These are phyloP conservation scores for Choloepus hoffmanni DNA, from an alignment of 2,113 vertebrate species.

Conservation along the genomic window DNA sequence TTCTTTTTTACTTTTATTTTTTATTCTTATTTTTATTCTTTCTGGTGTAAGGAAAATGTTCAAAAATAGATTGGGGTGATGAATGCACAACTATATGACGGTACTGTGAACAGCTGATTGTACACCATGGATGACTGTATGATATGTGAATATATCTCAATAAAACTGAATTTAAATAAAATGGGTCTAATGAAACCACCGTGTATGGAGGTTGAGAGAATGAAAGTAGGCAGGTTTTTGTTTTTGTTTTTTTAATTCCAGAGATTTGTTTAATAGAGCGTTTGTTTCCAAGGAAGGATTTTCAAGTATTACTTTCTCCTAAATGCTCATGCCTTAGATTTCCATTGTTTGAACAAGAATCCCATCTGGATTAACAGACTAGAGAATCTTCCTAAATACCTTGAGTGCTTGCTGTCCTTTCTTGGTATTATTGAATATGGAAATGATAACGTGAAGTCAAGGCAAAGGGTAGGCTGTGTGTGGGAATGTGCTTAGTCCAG, in stretches of 20 bases:
- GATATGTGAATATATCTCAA: too few relatives aligned
- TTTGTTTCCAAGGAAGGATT: slow-evolving; percentile 6
- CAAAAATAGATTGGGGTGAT: too few relatives aligned
- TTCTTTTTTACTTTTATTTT: too few relatives aligned
- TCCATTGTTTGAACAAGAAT: background rate
- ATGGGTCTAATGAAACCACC: background rate
- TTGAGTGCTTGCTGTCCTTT: background rate
- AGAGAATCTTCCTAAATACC: background rate
- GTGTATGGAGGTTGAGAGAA: background rate
- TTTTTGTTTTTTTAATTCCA: background rate
- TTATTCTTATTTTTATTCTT: too few relatives aligned
- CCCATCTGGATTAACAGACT: background rate
- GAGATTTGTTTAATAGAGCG: slow-evolving; percentile 4
- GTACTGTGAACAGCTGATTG: too few relatives aligned
- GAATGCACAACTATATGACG: too few relatives aligned
- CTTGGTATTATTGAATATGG: background rate
- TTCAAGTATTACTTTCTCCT: background rate
- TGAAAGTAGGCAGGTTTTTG: background rate
- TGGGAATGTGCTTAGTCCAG: background rate
- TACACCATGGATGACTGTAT: too few relatives aligned
- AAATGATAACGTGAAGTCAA: too few relatives aligned
- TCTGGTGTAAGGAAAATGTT: too few relatives aligned
- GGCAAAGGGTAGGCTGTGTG: background rate
- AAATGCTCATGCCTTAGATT: background rate
- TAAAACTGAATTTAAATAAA: too few relatives aligned